These are phyloP conservation scores for Actenoides lindsayi DNA, from an alignment of 2,113 vertebrate species.

Conservation along the genomic window DNA sequence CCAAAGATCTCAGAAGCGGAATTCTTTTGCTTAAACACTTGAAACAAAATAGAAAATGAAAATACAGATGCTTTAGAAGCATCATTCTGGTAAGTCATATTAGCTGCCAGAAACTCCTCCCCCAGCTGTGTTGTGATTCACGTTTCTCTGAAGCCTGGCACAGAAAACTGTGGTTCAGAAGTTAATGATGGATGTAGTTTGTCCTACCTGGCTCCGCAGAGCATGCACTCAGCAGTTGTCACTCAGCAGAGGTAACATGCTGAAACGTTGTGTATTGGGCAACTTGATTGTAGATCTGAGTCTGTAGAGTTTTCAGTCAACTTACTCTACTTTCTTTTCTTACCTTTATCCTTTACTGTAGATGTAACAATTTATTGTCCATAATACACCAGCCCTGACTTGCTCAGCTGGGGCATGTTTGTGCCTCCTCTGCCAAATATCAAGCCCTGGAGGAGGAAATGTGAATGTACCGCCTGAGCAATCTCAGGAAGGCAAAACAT, in stretches of 20 bases:
- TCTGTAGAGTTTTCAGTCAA: background rate
- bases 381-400: background rate
- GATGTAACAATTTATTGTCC: background rate
- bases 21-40: background rate
- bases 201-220: background rate
- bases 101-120: background rate
- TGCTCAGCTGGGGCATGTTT: background rate
- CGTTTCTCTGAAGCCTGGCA: background rate
- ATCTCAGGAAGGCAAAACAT: background rate
- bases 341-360: background rate
- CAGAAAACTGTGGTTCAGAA: background rate
- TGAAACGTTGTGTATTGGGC: rapidly evolving
- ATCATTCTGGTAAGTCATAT: background rate
- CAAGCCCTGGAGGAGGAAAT: background rate
- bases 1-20: constrained; percentile 2
- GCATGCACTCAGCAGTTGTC: rapidly evolving
- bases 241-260: background rate
- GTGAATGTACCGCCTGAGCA: background rate
- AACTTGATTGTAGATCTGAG: background rate
- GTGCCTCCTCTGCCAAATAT: background rate
- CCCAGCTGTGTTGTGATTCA: background rate
- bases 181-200: background rate
- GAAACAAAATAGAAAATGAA: background rate
- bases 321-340: background rate
- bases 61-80: constrained; percentile 14